Conservation (phyloP, 2,797 vertebrate species). For the Adrianichthys oophorus region DNA sequence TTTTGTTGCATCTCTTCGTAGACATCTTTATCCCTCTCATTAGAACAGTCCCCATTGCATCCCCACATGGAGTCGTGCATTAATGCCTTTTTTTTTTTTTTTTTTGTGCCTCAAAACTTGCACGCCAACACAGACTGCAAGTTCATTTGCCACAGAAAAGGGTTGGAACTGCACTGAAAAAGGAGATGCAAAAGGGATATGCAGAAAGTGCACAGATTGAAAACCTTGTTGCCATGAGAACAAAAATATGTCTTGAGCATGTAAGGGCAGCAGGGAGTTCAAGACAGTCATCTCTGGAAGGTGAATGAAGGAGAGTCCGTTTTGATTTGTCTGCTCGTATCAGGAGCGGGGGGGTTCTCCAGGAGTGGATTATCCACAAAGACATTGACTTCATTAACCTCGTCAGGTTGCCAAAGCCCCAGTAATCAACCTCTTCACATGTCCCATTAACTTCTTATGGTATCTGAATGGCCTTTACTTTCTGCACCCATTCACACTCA, state of each 20-base stretch:
- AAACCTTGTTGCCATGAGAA: constrained; percentile 1
- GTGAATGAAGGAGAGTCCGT: constrained; percentile 40
- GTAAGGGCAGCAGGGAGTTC: constrained; percentile 14
- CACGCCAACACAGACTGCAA: constrained; percentile 24
- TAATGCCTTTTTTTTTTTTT: constrained; percentile 18
- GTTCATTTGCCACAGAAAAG: not conserved
- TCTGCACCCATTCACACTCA: constrained; percentile 22
- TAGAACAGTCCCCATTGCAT: constrained; percentile 40
- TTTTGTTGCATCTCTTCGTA: constrained; percentile 47
- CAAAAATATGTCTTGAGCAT: not conserved
- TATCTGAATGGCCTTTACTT: constrained; percentile 54
- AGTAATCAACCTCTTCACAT: constrained; percentile 75
- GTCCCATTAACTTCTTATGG: constrained; percentile 73
- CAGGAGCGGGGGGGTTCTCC: constrained; percentile 49
- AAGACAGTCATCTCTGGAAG: constrained; percentile 9
- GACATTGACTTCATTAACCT: constrained; percentile 76
- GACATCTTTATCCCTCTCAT: constrained; percentile 59
- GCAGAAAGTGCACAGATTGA: constrained; percentile 7
- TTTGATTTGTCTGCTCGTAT: constrained; percentile 47
- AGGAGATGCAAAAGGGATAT: constrained; percentile 1
- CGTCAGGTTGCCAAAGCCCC: constrained; percentile 64
- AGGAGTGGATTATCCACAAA: constrained; percentile 61
- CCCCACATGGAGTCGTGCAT: constrained; percentile 38
- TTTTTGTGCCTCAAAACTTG: constrained; percentile 25
- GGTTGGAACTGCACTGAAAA: not conserved